Evolutionary conservation across 2,888 invertebrate genomes (phyloP).

Genomic region (Tetragnatha montana): DNA sequence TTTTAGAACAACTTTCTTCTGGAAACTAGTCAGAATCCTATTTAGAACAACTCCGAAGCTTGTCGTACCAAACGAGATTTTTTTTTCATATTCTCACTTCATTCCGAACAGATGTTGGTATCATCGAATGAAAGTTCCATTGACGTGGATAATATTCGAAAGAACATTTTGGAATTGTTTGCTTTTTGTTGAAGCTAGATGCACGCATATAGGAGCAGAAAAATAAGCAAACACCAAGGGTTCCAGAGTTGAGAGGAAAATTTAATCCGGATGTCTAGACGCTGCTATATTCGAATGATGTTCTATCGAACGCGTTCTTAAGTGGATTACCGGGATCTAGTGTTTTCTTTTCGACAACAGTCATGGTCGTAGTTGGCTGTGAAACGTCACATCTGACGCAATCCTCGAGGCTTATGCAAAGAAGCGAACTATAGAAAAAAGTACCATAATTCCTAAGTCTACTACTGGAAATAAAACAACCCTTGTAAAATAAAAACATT

Average conservation of each 20-base stretch:
- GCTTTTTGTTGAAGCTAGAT: not conserved
- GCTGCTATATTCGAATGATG: not conserved
- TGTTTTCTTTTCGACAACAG: not conserved
- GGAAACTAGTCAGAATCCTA: not conserved
- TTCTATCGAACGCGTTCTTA: not conserved
- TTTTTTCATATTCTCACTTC: not conserved
- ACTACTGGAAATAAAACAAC: not conserved
- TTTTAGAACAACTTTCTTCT: not conserved
- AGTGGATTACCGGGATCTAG: not conserved
- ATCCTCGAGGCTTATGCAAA: not conserved
- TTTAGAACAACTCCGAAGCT: not conserved
- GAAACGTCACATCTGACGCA: not conserved
- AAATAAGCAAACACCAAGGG: not conserved
- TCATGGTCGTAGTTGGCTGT: not conserved
- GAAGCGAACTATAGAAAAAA: not conserved
- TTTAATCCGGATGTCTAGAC: conserved; percentile 13
- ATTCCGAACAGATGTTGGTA: not conserved
- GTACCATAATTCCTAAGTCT: not conserved
- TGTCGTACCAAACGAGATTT: not conserved
- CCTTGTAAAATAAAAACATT: not conserved
- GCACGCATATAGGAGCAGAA: not conserved
- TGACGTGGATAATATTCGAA: not conserved
- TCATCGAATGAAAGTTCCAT: not conserved
- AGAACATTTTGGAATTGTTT: not conserved
- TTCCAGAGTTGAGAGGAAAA: not conserved